phyloP scores from a whole-genome alignment of 2,113 vertebrate genomes.

The Bettongia penicillata region DNA sequence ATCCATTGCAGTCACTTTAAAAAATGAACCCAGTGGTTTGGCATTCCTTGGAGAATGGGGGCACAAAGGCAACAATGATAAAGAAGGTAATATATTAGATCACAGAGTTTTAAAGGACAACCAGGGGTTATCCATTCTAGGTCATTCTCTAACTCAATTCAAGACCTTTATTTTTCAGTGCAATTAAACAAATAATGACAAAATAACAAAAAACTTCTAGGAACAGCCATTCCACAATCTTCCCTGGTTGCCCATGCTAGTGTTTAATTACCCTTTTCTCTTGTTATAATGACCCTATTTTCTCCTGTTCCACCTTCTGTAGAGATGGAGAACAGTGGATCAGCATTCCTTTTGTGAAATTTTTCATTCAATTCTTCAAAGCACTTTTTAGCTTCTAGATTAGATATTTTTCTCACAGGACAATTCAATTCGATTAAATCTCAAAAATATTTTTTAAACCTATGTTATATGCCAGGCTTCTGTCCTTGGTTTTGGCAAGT shows the following conservation, averaged over 20 bases:
- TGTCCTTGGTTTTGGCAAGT: neutral
- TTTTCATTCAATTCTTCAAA: neutral
- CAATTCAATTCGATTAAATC: neutral
- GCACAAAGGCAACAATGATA: conserved; percentile 10
- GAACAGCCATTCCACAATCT: conserved; percentile 22
- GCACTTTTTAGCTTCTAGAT: conserved; percentile 24
- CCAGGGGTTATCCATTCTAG: neutral
- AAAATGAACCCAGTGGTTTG: neutral
- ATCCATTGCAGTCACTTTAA: neutral
- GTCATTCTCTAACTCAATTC: conserved; percentile 4
- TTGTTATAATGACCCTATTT: conserved; percentile 46
- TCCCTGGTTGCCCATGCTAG: neutral
- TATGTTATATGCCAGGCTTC: neutral
- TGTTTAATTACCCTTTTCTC: conserved; percentile 41
- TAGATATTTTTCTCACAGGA: conserved; percentile 48
- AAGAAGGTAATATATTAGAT: neutral
- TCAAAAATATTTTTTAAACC: neutral
- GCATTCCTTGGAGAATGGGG: conserved; percentile 36
- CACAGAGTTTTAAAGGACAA: conserved; percentile 8
- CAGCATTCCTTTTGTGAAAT: conserved; percentile 37
- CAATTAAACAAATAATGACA: neutral
- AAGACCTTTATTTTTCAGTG: neutral
- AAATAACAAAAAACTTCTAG: conserved; percentile 28
- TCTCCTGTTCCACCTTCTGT: conserved; percentile 14
- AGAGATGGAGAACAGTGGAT: conserved; percentile 24